These are phyloP conservation scores for Catostylus mosaicus DNA, from an alignment of 30 jellyfish, hydroid and myxozoan species.

Conservation along the genomic window DNA sequence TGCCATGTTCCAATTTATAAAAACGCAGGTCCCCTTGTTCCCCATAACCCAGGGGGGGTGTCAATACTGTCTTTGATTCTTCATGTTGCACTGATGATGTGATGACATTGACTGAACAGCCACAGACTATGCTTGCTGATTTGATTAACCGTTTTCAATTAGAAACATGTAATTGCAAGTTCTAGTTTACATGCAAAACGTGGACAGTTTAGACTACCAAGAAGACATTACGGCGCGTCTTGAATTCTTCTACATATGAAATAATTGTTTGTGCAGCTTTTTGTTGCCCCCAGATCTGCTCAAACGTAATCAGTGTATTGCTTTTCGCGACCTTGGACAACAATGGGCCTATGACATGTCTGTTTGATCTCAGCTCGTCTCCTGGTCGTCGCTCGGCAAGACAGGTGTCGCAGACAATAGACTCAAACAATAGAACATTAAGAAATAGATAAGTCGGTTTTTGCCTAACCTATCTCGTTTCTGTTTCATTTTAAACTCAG, in stretches of 20 bases:
- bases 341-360: conserved; percentile 12
- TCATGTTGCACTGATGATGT: too few species aligned
- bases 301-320: not conserved
- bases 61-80: too few species aligned
- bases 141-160: too few species aligned
- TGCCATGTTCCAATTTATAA: too few species aligned
- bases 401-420: conserved; percentile 39
- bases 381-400: conserved; percentile 17
- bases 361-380: conserved; percentile 27
- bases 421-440: conserved; percentile 23
- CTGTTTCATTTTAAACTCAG: not conserved
- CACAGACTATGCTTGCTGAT: too few species aligned
- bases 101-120: too few species aligned
- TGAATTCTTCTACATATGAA: not conserved
- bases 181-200: conserved; percentile 6
- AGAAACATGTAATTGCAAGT: not conserved
- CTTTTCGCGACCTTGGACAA: conserved; percentile 8
- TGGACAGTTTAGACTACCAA: not conserved
- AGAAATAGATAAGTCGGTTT: conserved; percentile 1
- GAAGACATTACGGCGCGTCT: not conserved
- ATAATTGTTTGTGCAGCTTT: not conserved
- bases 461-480: conserved; percentile 1
- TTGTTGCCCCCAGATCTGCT: conserved; percentile 2
- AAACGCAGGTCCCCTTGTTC: too few species aligned
- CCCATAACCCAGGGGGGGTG: too few species aligned